Conservation (phyloP, 2,113 vertebrate species). For the Speoplatyrhinus poulsoni region DNA sequence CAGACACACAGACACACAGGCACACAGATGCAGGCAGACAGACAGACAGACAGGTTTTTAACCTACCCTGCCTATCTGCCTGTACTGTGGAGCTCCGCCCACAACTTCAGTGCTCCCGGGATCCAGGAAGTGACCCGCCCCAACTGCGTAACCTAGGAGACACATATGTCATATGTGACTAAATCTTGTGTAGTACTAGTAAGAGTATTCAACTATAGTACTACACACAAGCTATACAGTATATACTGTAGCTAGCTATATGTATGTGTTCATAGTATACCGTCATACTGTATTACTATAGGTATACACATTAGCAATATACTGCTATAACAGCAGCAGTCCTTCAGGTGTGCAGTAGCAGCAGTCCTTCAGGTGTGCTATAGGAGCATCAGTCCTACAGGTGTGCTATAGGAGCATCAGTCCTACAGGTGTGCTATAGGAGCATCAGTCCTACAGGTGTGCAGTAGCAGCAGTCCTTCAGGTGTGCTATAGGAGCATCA, state of each 20-base stretch:
- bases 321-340: not conserved
- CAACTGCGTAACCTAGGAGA: slow-evolving; percentile 88
- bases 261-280: too few relatives aligned
- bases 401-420: too few relatives aligned
- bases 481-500: too few relatives aligned
- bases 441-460: too few relatives aligned
- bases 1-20: not conserved
- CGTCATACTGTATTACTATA: not conserved
- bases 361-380: too few relatives aligned
- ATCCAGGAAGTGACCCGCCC: slow-evolving; percentile 86
- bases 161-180: not conserved
- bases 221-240: not conserved
- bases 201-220: not conserved
- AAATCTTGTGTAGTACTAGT: not conserved
- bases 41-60: not conserved
- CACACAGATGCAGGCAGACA: not conserved
- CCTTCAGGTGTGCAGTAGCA: too few relatives aligned
- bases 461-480: too few relatives aligned
- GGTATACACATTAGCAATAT: not conserved
- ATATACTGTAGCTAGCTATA: not conserved
- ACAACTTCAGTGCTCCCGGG: slow-evolving; percentile 80
- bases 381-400: too few relatives aligned
- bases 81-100: slow-evolving; percentile 91
- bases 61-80: slow-evolving; percentile 92
- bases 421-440: too few relatives aligned